Conservation (phyloP, 37 sponge, comb jelly and placozoan species). For the Beroe ovata region DNA sequence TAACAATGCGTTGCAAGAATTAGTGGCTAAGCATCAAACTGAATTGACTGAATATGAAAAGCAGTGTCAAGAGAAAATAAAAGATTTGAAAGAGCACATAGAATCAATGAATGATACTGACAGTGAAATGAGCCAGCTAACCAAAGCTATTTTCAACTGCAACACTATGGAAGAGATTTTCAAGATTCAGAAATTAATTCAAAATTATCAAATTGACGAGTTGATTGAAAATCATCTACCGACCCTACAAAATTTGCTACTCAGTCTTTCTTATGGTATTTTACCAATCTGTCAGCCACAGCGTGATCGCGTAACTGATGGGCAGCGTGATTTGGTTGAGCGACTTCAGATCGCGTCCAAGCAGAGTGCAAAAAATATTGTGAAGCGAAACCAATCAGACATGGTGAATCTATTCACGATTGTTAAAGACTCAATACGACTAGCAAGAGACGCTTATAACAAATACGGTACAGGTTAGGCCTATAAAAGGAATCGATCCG, state of each 20-base stretch:
- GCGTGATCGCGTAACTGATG: slow-evolving; percentile 5
- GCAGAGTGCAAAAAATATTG: not conserved
- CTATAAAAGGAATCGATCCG: not conserved
- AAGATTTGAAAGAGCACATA: not conserved
- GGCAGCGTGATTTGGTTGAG: slow-evolving; percentile 3
- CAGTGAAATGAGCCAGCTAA: not conserved
- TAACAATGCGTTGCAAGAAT: not conserved
- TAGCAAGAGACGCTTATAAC: slow-evolving; percentile 22
- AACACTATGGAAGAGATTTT: slow-evolving; percentile 33
- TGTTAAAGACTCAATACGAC: not conserved
- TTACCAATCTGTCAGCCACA: slow-evolving; percentile 42
- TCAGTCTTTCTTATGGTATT: slow-evolving; percentile 26
- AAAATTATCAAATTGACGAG: slow-evolving; percentile 24
- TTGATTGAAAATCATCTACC: not conserved
- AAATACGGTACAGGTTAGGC: not conserved
- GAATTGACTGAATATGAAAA: not conserved
- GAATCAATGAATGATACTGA: not conserved
- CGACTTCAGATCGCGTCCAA: not conserved
- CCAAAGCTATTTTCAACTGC: slow-evolving; percentile 25
- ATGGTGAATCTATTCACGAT: slow-evolving; percentile 16
- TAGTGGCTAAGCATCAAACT: not conserved
- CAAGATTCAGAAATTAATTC: slow-evolving; percentile 2
- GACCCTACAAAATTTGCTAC: not conserved
- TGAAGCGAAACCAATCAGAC: not conserved
- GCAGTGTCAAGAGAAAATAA: slow-evolving; percentile 2